phyloP scores from a whole-genome alignment of 2,113 vertebrate genomes.

The Mus musculus region GRCm39 chr14:105729001-105729500 shows the following conservation, averaged over 20 bases:
- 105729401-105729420: slow-evolving; percentile 64
- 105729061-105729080: neutral
- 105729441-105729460: slow-evolving; percentile 69
- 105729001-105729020: neutral
- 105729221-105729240: slow-evolving; percentile 44
- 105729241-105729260: slow-evolving; percentile 71
- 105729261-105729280: slow-evolving; percentile 55
- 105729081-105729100: neutral
- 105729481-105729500: slow-evolving; percentile 37
- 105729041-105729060: neutral
- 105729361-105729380: slow-evolving; percentile 44
- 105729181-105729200: slow-evolving; percentile 66
- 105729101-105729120: neutral
- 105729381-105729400: slow-evolving; percentile 66
- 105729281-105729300: slow-evolving; percentile 51
- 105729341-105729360: slow-evolving; percentile 28
- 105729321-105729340: slow-evolving; percentile 50
- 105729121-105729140: neutral
- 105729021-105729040: neutral
- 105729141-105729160: neutral
- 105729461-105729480: slow-evolving; percentile 67
- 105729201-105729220: slow-evolving; percentile 37
- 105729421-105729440: slow-evolving; percentile 69
- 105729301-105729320: slow-evolving; percentile 46
- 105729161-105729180: neutral